phyloP scores from a whole-genome alignment of 2,888 invertebrate genomes.

The Diloba caeruleocephala region DNA sequence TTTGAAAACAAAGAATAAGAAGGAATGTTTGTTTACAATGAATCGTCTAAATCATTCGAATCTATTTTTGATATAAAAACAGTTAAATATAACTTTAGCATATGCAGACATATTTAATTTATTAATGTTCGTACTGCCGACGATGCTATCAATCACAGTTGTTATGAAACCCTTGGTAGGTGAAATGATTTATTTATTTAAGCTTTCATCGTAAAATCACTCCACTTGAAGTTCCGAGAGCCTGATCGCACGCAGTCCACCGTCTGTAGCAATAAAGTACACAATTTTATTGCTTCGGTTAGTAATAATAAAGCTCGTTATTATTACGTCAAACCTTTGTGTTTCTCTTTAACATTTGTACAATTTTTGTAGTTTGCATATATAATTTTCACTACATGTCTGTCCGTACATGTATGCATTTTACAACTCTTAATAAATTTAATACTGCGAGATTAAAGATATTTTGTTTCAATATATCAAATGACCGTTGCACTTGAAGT shows the following conservation, averaged over 20 bases:
- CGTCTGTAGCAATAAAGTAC: conserved; percentile 73
- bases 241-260: conserved; percentile 64
- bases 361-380: conserved; percentile 12
- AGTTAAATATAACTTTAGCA: conserved; percentile 32
- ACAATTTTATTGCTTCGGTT: conserved; percentile 74
- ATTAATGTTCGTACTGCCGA: conserved; percentile 34
- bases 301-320: conserved; percentile 65
- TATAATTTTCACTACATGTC: conserved; percentile 34
- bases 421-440: conserved; percentile 43
- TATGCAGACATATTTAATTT: conserved; percentile 32
- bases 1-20: conserved; percentile 59
- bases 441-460: conserved; percentile 60
- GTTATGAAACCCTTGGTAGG: conserved; percentile 59
- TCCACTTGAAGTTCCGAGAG: conserved; percentile 72
- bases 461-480: conserved; percentile 77
- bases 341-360: conserved; percentile 21
- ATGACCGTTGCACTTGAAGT: conserved; percentile 79
- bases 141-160: conserved; percentile 53
- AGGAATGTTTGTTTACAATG: conserved; percentile 48
- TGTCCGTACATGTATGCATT: conserved; percentile 21
- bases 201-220: conserved; percentile 69
- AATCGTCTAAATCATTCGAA: conserved; percentile 38
- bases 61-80: conserved; percentile 35
- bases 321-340: conserved; percentile 66
- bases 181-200: conserved; percentile 75